These are phyloP conservation scores for Altica lythri DNA, from an alignment of 2,888 invertebrate species.

Conservation along the genomic window DNA sequence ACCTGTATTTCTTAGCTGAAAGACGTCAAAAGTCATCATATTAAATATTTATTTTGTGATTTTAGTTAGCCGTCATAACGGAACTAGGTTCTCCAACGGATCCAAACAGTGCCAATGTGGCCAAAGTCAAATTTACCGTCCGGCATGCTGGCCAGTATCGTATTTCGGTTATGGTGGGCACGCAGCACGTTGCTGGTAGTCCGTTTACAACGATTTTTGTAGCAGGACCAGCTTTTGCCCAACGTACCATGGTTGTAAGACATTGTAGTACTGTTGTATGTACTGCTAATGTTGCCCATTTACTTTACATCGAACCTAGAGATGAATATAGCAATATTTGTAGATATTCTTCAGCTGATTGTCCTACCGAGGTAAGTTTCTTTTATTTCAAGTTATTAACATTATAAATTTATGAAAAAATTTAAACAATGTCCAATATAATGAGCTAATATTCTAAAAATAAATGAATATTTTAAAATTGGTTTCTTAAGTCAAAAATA, in stretches of 20 bases:
- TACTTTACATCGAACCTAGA: conserved; percentile 85
- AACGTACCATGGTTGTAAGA: conserved; percentile 80
- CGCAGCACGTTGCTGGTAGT: conserved; percentile 81
- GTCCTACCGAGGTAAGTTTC: conserved; percentile 58
- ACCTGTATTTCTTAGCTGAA: too few species aligned
- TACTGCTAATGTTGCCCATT: conserved; percentile 75
- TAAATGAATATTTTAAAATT: too few species aligned
- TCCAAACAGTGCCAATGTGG: conserved; percentile 83
- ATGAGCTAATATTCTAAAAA: too few species aligned
- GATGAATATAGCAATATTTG: conserved; percentile 91
- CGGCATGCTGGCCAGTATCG: conserved; percentile 88
- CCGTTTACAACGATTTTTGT: conserved; percentile 84
- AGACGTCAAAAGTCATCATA: too few species aligned
- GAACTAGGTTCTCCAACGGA: conserved; percentile 88
- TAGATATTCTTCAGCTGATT: conserved; percentile 63
- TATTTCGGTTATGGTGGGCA: conserved; percentile 82
- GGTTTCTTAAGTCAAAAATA: too few species aligned
- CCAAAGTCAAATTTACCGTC: conserved; percentile 90
- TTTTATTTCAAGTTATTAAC: neutral
- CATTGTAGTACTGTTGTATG: conserved; percentile 85
- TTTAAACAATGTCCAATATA: too few species aligned
- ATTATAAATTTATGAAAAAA: too few species aligned
- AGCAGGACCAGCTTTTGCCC: conserved; percentile 83
- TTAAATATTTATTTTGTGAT: conserved; percentile 17
- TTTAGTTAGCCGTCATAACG: conserved; percentile 77